Base-by-base conservation (phyloP, 2,888 invertebrate species). In the Protophormia terraenovae region DNA sequence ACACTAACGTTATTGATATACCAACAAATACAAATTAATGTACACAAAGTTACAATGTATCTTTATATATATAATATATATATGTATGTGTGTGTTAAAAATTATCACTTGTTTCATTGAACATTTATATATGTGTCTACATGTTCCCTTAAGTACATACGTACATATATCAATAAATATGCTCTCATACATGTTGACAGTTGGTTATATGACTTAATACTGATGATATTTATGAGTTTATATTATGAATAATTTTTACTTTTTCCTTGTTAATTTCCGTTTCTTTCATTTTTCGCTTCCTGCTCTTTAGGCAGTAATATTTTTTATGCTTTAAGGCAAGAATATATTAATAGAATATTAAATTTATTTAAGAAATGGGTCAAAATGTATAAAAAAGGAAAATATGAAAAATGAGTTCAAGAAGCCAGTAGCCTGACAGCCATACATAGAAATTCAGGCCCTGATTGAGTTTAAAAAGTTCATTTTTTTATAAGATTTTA, bases 121-220 rank as follows among this genome's bases (percentile, higher is more conserved):
- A n/a, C n/a, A n/a, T n/a, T n/a, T n/a, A n/a, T n/a, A n/a, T n/a
- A n/a, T n/a, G n/a, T n/a, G n/a, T n/a, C n/a, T n/a, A n/a, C n/a
- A n/a, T n/a, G n/a, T n/a, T n/a, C n/a, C n/a, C n/a, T 32, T 32
- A 12, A 53, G 53, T 47, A 38, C 12, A 7, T 8, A 29, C 24
- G 27, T 24, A 19, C 38, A 2, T 24, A 24, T 8, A n/a, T 27
- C 12, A 29, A 58, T 67, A 22, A 32, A 45, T 45, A 66, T 50
- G 66, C 35, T 14, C 12, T 19, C 14, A 19, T 38, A 29, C 22
- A 60, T 78, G 78, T 67, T 83, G 73, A 79, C 83, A 83, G 73
- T 79, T 73, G 73, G 55, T 75, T 83, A 45, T 83, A 78, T 38
- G 78, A 83, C 83, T 73, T 83, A 75, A 83, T 79, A 67, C 62